A percentile compares a stretch with the other conserved stretches of the same genome.
phyloP scores from a whole-genome alignment of 2,888 invertebrate genomes.

The Andrena trimmerana region DNA sequence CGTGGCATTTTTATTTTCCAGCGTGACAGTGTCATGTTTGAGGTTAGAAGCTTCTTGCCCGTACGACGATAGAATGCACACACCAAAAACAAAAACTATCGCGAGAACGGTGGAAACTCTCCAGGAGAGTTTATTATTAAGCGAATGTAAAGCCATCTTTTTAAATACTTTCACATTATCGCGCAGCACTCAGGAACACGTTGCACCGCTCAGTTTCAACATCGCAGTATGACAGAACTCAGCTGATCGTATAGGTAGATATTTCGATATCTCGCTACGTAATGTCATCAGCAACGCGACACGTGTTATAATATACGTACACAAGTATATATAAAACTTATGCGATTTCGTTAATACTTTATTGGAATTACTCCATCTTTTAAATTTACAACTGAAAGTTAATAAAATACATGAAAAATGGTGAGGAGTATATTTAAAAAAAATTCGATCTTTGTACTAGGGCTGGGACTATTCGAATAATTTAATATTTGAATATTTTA shows the following conservation, averaged over 20 bases:
- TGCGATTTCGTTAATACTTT: background rate
- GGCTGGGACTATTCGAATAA: no score
- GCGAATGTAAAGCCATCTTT: conserved; percentile 43
- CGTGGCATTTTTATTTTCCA: conserved; percentile 8
- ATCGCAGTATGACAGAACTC: conserved; percentile 19
- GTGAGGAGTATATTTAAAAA: no score
- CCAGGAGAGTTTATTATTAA: conserved; percentile 32
- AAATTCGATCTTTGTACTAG: no score
- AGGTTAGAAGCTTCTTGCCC: conserved; percentile 57
- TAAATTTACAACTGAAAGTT: background rate
- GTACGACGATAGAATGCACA: conserved; percentile 15
- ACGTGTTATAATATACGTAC: conserved; percentile 7
- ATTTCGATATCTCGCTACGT: conserved; percentile 51
- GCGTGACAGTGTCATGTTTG: conserved; percentile 42
- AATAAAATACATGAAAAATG: conserved; percentile 8
- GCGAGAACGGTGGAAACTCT: conserved; percentile 17
- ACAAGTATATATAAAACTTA: background rate
- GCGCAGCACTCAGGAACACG: background rate
- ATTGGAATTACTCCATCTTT: background rate
- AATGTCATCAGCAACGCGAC: conserved; percentile 29
- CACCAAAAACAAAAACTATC: conserved; percentile 28
- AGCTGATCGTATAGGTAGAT: conserved; percentile 28
- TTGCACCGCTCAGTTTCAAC: background rate
- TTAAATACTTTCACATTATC: conserved; percentile 44
- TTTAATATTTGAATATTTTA: no score